A percentile compares a stretch with the other conserved stretches of the same genome.
phyloP scores from a whole-genome alignment of 2,888 invertebrate species.

The Hemistola chrysoprasaria region DNA sequence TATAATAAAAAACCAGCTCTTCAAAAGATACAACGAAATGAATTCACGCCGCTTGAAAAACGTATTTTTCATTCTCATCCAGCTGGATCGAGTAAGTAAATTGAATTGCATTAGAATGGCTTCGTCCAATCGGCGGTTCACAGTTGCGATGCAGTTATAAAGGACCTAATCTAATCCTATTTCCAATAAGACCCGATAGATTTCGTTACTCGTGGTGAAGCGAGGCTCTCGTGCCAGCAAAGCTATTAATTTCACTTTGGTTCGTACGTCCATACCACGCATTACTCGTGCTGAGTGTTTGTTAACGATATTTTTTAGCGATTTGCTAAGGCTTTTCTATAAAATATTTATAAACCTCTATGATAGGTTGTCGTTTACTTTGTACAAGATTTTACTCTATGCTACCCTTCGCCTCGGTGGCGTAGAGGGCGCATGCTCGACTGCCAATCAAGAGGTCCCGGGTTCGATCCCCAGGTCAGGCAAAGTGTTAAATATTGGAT shows the following conservation, averaged over 20 bases:
- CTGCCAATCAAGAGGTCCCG: no score
- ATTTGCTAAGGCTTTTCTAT: background rate
- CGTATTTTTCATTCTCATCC: slow-evolving; percentile 2
- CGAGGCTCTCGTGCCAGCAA: slow-evolving; percentile 36
- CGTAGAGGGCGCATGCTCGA: no score
- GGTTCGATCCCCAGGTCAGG: no score
- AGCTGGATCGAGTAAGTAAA: slow-evolving; percentile 23
- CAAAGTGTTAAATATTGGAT: no score
- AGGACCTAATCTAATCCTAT: slow-evolving; percentile 46
- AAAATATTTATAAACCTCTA: no score
- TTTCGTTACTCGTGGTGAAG: slow-evolving; percentile 31
- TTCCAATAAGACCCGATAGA: slow-evolving; percentile 36
- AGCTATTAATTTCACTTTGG: slow-evolving; percentile 43
- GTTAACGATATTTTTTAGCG: slow-evolving; percentile 19
- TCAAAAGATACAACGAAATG: no score
- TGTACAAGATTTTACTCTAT: no score
- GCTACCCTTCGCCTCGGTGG: no score
- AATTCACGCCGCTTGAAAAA: background rate
- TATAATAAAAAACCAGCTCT: no score
- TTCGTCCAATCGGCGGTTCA: slow-evolving; percentile 33
- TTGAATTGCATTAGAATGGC: slow-evolving; percentile 27
- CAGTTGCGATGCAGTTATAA: slow-evolving; percentile 37
- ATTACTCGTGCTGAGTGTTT: slow-evolving; percentile 12
- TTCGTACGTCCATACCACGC: slow-evolving; percentile 26
- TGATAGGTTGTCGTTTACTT: no score